Evolutionary conservation across 2,113 vertebrate species (phyloP).

Genomic region (Ptychochromis oligacanthus): DNA sequence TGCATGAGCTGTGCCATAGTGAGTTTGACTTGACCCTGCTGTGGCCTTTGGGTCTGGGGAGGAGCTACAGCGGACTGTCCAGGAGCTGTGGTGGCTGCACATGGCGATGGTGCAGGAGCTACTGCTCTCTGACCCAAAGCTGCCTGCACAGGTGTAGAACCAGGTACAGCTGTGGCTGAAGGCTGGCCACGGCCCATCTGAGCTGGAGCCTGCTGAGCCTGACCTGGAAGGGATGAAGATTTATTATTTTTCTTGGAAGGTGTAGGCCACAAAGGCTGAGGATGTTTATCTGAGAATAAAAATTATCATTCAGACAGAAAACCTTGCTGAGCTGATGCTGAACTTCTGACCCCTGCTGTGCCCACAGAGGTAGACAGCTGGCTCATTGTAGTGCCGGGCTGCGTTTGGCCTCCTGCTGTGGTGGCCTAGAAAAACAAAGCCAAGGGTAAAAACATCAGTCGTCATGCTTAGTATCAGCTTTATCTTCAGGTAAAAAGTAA

Average conservation of each 20-base stretch:
- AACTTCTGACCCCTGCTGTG: slow-evolving; percentile 85
- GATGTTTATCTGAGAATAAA: background rate
- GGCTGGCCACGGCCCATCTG: slow-evolving; percentile 87
- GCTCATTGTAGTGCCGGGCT: slow-evolving; percentile 84
- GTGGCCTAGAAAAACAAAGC: slow-evolving; percentile 76
- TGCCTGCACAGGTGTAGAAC: slow-evolving; percentile 64
- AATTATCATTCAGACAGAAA: slow-evolving; percentile 43
- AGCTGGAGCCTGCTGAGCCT: slow-evolving; percentile 87
- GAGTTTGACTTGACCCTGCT: slow-evolving; percentile 97
- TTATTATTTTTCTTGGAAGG: background rate
- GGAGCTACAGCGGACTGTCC: slow-evolving; percentile 63
- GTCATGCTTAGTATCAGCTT: background rate
- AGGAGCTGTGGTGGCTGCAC: slow-evolving; percentile 55
- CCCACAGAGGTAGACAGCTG: slow-evolving; percentile 82
- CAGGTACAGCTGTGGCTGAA: slow-evolving; percentile 79
- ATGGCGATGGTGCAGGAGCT: slow-evolving; percentile 72
- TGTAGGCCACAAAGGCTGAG: background rate
- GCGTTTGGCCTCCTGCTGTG: slow-evolving; percentile 82
- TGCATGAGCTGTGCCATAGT: slow-evolving; percentile 98
- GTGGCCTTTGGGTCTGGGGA: slow-evolving; percentile 80
- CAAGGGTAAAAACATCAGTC: background rate
- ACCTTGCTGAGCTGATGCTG: slow-evolving; percentile 91
- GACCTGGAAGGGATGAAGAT: slow-evolving; percentile 73
- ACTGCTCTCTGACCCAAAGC: slow-evolving; percentile 77
- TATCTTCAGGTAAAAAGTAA: background rate